A percentile compares a stretch with the other conserved stretches of the same genome.
phyloP scores from a whole-genome alignment of 2,113 vertebrate species.

The Mobula hypostoma region DNA sequence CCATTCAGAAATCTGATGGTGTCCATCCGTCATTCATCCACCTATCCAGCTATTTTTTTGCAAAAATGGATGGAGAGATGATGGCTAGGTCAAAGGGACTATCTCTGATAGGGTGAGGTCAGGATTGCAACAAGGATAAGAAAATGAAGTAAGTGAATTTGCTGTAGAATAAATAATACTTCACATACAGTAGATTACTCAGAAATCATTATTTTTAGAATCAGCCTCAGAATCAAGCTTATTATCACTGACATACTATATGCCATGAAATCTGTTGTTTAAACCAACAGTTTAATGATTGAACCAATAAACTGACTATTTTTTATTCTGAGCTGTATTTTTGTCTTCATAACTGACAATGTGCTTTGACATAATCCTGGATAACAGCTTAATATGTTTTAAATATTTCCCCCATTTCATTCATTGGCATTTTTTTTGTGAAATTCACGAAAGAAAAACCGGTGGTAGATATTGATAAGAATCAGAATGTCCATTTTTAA shows the following conservation, averaged over 20 bases:
- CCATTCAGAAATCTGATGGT: too few relatives aligned
- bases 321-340: not conserved
- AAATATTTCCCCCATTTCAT: not conserved
- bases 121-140: too few relatives aligned
- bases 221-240: too few relatives aligned
- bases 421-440: not conserved
- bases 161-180: not conserved
- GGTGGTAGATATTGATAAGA: not conserved
- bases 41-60: too few relatives aligned
- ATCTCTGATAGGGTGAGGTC: too few relatives aligned
- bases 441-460: not conserved
- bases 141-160: too few relatives aligned
- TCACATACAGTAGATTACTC: not conserved
- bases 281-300: too few relatives aligned
- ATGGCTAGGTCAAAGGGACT: too few relatives aligned
- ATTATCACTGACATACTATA: too few relatives aligned
- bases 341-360: not conserved
- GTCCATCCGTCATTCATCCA: too few relatives aligned
- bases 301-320: not conserved
- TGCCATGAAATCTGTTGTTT: too few relatives aligned
- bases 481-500: not conserved
- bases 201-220: not conserved
- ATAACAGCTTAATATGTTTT: not conserved
- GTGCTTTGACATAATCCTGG: not conserved
- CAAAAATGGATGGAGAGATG: too few relatives aligned